Conservation (phyloP, 2,797 vertebrate species). For the Dendrocincla tyrannina region DNA sequence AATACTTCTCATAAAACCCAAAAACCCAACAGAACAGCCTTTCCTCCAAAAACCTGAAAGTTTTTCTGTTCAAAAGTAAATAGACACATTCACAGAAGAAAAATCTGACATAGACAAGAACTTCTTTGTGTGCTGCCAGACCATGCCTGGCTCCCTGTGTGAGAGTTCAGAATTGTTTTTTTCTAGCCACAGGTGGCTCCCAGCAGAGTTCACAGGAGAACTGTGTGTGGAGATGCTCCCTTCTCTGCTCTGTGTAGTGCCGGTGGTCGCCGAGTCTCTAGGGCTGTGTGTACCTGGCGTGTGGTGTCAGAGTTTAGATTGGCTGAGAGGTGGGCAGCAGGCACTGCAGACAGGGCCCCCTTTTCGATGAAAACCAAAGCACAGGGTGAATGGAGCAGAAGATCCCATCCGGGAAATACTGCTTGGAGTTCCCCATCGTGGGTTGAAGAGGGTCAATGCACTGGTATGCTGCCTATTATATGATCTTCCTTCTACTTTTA, state of each 20-base stretch:
- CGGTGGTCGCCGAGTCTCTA: rapidly evolving
- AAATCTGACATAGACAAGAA: neutral
- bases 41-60: neutral
- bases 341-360: neutral
- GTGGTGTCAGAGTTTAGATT: neutral
- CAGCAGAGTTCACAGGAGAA: neutral
- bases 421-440: neutral
- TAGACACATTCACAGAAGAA: neutral
- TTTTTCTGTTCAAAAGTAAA: neutral
- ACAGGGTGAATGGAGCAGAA: neutral
- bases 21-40: neutral
- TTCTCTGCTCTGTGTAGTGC: neutral
- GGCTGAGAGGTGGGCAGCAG: neutral
- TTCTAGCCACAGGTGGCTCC: neutral
- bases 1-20: neutral
- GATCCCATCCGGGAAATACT: neutral
- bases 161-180: neutral
- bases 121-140: neutral
- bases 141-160: neutral
- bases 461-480: constrained; percentile 34
- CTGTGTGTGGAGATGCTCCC: rapidly evolving
- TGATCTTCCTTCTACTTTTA: neutral
- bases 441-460: constrained; percentile 49
- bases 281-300: no score
- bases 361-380: neutral